These are phyloP conservation scores for Dolomedes plantarius DNA, from an alignment of 2,888 invertebrate genomes.

Conservation along the genomic window DNA sequence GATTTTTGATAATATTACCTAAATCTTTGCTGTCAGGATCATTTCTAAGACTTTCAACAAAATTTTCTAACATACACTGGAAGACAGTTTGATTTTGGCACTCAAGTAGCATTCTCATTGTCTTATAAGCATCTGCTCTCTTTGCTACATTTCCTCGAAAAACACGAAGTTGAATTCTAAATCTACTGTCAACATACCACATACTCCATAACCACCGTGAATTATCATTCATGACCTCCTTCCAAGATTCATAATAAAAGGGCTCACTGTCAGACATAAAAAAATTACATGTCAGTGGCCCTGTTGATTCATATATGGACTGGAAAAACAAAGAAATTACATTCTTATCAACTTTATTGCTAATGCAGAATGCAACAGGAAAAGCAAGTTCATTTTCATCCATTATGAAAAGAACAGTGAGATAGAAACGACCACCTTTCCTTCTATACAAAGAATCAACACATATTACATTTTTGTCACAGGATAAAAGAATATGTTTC, in stretches of 20 bases:
- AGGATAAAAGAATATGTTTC: conserved; percentile 41
- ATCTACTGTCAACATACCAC: conserved; percentile 51
- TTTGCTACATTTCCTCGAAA: conserved; percentile 34
- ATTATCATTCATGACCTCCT: conserved; percentile 34
- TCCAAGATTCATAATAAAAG: conserved; percentile 41
- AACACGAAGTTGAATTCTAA: conserved; percentile 15
- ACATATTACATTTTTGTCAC: conserved; percentile 33
- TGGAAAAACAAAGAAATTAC: conserved; percentile 31
- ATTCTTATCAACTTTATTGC: conserved; percentile 41
- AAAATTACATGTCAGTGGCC: conserved; percentile 28
- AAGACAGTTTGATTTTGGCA: conserved; percentile 36
- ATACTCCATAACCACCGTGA: conserved; percentile 50
- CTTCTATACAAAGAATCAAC: conserved; percentile 31
- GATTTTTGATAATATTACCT: conserved; percentile 2
- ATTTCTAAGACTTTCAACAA: neutral
- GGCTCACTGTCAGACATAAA: conserved; percentile 51
- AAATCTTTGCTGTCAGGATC: conserved; percentile 6
- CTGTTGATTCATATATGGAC: conserved; percentile 30
- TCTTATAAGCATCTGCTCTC: conserved; percentile 47
- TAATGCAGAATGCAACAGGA: conserved; percentile 61
- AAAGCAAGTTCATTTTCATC: conserved; percentile 50
- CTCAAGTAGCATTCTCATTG: conserved; percentile 32
- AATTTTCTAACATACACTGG: conserved; percentile 34
- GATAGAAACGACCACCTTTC: conserved; percentile 42
- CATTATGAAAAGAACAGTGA: conserved; percentile 40